These are phyloP conservation scores for Branchellion lobata DNA, from an alignment of 2,888 invertebrate species.

Conservation along the genomic window DNA sequence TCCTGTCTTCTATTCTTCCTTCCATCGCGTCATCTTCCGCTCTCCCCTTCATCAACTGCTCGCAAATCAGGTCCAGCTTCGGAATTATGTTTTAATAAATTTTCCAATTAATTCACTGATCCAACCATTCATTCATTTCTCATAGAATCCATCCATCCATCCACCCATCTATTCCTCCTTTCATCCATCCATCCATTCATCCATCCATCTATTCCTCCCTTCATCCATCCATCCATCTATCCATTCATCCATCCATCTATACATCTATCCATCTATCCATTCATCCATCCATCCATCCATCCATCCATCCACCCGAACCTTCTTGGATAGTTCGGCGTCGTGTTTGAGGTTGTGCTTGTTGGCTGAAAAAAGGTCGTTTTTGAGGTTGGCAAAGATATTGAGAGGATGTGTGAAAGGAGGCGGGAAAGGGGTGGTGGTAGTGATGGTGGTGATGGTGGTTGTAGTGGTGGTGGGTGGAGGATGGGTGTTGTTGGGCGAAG, in stretches of 20 bases:
- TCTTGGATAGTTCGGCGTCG: neutral
- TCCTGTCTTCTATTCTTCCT: too few species aligned
- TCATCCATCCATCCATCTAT: too few species aligned
- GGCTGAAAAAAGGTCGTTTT: neutral
- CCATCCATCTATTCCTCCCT: too few species aligned
- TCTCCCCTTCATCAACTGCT: neutral
- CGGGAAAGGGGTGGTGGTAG: neutral
- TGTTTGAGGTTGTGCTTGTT: neutral
- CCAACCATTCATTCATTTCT: neutral
- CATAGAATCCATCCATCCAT: too few species aligned
- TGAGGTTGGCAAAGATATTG: neutral
- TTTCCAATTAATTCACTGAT: too few species aligned
- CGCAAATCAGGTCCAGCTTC: neutral
- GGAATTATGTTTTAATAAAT: neutral
- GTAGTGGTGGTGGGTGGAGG: too few species aligned
- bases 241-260: neutral
- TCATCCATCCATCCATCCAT: neutral
- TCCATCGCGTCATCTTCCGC: neutral
- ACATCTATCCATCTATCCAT: neutral
- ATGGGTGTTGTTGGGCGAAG: neutral
- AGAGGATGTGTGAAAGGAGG: neutral
- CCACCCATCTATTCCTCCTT: too few species aligned
- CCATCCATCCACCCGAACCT: neutral
- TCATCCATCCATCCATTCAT: too few species aligned
- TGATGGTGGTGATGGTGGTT: neutral